Evolutionary conservation across 1,140 invertebrate genomes (phyloP).

Genomic region (Sweltsa coloradensis): DNA sequence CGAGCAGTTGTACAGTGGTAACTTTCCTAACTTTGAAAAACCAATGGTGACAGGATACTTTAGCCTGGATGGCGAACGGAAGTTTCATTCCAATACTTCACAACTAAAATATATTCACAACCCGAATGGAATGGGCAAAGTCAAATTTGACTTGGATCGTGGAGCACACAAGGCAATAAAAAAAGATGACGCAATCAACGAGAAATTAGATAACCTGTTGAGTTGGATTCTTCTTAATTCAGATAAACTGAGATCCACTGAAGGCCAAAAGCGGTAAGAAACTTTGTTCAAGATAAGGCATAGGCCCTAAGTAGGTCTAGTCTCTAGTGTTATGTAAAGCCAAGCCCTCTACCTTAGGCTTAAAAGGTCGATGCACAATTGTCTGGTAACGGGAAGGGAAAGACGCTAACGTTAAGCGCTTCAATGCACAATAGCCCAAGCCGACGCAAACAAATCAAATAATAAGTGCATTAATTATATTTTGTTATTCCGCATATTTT

Average conservation of each 20-base stretch:
- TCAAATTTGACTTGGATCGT: conserved; percentile 36
- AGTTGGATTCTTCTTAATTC: conserved; percentile 35
- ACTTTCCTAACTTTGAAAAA: conserved; percentile 31
- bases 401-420: no score
- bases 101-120: conserved; percentile 35
- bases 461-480: no score
- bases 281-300: conserved; percentile 10
- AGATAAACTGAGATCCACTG: conserved; percentile 17
- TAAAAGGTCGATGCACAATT: no score
- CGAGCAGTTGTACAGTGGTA: no score
- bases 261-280: conserved; percentile 7
- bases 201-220: conserved; percentile 33
- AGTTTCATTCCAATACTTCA: conserved; percentile 25
- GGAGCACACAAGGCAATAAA: conserved; percentile 28
- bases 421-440: no score
- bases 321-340: no score
- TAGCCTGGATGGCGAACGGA: conserved; percentile 28
- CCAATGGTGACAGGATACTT: conserved; percentile 36
- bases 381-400: no score
- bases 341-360: no score
- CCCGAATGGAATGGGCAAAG: conserved; percentile 23
- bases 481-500: no score
- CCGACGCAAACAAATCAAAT: no score
- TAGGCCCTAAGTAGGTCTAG: no score
- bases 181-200: conserved; percentile 26